phyloP scores from a whole-genome alignment of 2,797 vertebrate species.

The Psittacula echo region DNA sequence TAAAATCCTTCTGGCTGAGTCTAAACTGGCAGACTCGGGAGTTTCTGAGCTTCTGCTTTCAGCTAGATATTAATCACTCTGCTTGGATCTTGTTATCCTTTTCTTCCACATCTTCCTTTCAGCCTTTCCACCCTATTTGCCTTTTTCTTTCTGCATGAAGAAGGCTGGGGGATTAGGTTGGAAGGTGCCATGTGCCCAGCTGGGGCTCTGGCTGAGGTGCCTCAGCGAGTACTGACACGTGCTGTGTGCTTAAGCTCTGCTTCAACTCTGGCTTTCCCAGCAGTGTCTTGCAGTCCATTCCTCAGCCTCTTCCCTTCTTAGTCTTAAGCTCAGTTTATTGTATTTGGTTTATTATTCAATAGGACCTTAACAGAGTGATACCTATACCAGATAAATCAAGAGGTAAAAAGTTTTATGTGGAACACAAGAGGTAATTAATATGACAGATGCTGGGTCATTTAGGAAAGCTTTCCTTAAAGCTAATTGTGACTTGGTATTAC shows the following conservation, averaged over 20 bases:
- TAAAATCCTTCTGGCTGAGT: background rate
- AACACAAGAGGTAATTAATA: background rate
- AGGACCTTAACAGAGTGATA: background rate
- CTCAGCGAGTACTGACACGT: background rate
- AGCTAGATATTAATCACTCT: background rate
- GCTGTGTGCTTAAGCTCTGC: background rate
- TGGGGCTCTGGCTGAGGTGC: background rate
- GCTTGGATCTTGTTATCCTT: background rate
- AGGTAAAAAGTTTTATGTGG: background rate
- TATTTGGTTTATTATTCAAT: background rate
- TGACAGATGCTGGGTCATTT: background rate
- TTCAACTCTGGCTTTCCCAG: background rate
- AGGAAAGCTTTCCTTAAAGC: background rate
- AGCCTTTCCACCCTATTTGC: background rate
- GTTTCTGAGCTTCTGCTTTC: background rate
- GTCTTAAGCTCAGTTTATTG: background rate
- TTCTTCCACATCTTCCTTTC: background rate
- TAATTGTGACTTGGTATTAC: background rate
- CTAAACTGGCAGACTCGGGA: background rate
- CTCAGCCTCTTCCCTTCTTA: background rate
- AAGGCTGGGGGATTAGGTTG: background rate
- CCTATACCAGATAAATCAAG: background rate
- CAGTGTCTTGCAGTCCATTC: background rate
- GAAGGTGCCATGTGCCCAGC: background rate
- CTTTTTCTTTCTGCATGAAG: background rate